Evolutionary conservation across 2,113 vertebrate species (phyloP).

Genomic region (Acrocephalus arundinaceus): DNA sequence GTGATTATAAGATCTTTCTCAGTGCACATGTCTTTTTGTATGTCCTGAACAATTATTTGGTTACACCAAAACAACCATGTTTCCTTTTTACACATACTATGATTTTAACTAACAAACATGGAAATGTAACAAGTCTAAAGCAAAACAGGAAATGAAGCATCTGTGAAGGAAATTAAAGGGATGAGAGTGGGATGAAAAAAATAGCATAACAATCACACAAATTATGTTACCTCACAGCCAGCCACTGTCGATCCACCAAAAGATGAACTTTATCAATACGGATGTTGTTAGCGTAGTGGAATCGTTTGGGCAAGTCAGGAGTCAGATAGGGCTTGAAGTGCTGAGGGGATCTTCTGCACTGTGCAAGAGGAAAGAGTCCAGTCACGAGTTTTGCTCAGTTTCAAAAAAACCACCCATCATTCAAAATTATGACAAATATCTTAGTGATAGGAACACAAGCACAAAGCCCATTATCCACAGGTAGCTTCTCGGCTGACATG

Average conservation of each 20-base stretch:
- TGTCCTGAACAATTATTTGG: neutral
- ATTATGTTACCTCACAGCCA: constrained; percentile 81
- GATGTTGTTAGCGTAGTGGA: constrained; percentile 89
- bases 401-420: neutral
- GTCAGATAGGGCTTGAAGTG: constrained; percentile 91
- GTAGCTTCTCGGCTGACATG: neutral
- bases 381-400: neutral
- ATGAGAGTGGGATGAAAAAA: neutral
- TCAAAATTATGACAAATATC: neutral
- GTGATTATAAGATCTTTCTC: neutral
- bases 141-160: neutral
- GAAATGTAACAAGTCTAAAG: neutral
- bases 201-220: neutral
- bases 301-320: constrained; percentile 88
- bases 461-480: neutral
- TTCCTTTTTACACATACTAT: neutral
- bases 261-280: constrained; percentile 92
- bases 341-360: constrained; percentile 86
- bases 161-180: neutral
- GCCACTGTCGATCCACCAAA: constrained; percentile 87
- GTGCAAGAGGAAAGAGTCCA: constrained; percentile 19
- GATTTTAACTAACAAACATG: neutral
- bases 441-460: neutral
- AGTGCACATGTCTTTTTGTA: neutral
- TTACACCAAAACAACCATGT: neutral